Conservation (phyloP, 2,888 invertebrate species). For the Drosophila demipolita region DNA sequence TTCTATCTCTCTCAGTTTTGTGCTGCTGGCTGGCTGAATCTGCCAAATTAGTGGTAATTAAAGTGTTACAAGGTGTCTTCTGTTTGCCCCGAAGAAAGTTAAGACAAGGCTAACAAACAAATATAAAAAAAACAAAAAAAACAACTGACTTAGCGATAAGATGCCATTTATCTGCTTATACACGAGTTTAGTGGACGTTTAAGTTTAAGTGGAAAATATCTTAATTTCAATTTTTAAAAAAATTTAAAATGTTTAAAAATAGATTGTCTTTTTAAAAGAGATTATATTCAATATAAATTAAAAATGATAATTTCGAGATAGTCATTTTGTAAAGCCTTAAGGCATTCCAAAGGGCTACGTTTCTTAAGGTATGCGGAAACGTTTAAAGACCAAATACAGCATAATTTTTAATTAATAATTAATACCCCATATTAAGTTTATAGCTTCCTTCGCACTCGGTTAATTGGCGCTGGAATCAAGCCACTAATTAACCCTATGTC, state of each 20-base stretch:
- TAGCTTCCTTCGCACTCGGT: constrained; percentile 28
- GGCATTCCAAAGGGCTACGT: neutral
- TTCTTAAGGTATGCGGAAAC: constrained; percentile 40
- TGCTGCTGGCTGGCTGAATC: constrained; percentile 3
- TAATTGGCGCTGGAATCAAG: constrained; percentile 32
- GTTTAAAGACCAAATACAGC: constrained; percentile 40
- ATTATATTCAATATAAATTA: neutral
- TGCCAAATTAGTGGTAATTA: constrained; percentile 71
- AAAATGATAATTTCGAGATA: neutral
- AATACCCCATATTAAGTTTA: constrained; percentile 29
- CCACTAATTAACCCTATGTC: constrained; percentile 33
- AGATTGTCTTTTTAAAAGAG: neutral
- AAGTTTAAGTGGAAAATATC: constrained; percentile 15
- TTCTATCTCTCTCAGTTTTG: neutral
- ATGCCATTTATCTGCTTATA: constrained; percentile 9
- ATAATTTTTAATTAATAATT: constrained; percentile 34
- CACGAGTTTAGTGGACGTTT: neutral
- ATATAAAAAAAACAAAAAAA: constrained; percentile 13
- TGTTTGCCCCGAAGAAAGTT: constrained; percentile 64
- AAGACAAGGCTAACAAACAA: constrained; percentile 26
- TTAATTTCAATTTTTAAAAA: neutral
- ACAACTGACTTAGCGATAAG: constrained; percentile 34
- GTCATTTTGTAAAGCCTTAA: neutral
- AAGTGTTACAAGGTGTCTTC: constrained; percentile 73
- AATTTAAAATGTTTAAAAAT: neutral